phyloP scores from a whole-genome alignment of 2,888 invertebrate species.

The Allolobophora icterica region DNA sequence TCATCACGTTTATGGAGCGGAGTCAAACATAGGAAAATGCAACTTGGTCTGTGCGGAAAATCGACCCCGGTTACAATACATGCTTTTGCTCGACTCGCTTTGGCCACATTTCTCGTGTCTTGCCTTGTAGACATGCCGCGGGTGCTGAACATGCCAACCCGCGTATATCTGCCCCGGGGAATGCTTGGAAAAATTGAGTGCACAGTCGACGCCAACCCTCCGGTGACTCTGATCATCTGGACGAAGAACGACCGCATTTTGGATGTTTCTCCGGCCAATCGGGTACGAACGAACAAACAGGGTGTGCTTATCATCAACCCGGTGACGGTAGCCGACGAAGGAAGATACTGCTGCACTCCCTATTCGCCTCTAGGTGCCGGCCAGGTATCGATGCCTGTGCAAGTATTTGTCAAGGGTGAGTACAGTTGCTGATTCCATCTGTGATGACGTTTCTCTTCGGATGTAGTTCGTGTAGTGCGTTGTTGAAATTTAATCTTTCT shows the following conservation, averaged over 20 bases:
- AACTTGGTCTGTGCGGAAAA: neutral
- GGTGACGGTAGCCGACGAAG: constrained; percentile 89
- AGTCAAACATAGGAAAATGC: constrained; percentile 25
- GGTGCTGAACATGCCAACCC: constrained; percentile 91
- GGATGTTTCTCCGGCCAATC: constrained; percentile 32
- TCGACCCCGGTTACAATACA: neutral
- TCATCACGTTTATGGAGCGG: neutral
- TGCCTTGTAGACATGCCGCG: constrained; percentile 84
- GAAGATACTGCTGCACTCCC: constrained; percentile 91
- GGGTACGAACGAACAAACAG: constrained; percentile 41
- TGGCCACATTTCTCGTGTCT: constrained; percentile 21
- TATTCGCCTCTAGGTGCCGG: constrained; percentile 94
- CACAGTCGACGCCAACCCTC: constrained; percentile 94
- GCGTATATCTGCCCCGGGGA: constrained; percentile 91
- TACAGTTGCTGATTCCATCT: neutral
- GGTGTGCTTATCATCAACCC: constrained; percentile 50
- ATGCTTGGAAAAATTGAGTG: constrained; percentile 86
- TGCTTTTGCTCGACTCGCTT: constrained; percentile 15
- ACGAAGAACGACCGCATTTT: constrained; percentile 85
- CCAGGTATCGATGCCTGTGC: constrained; percentile 85
- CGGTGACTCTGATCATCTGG: constrained; percentile 94
- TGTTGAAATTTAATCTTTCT: neutral
- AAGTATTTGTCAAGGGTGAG: constrained; percentile 67
- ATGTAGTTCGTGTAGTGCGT: neutral
- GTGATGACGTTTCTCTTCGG: neutral